Evolutionary conservation across 2,113 vertebrate species (phyloP).

Genomic region (Gracilinanus agilis): DNA sequence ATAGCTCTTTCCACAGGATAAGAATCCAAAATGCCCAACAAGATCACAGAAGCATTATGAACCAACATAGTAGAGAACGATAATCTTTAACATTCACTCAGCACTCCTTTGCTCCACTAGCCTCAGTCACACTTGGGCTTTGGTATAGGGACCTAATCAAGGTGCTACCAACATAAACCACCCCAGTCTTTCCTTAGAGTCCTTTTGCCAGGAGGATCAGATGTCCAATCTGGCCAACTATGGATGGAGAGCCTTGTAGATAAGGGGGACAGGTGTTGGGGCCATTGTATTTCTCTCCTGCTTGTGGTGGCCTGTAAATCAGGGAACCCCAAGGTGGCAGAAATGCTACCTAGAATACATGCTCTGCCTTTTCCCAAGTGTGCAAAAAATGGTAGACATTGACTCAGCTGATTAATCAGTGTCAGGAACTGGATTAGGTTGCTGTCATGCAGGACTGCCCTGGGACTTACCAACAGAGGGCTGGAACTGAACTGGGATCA

Average conservation of each 20-base stretch:
- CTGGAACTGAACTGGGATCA: not conserved
- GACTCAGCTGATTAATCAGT: not conserved
- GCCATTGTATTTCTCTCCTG: not conserved
- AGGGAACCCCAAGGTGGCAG: not conserved
- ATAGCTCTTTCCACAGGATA: not conserved
- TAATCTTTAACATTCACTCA: not conserved
- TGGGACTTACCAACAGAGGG: not conserved
- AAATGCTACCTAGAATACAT: not conserved
- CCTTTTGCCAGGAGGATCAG: not conserved
- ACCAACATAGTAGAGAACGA: not conserved
- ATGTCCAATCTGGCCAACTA: not conserved
- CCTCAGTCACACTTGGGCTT: not conserved
- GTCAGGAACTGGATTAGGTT: not conserved
- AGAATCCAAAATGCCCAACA: not conserved
- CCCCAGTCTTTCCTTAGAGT: not conserved
- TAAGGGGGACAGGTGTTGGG: no score
- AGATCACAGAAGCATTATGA: not conserved
- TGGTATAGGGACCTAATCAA: not conserved
- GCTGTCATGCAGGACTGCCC: not conserved
- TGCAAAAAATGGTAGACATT: not conserved
- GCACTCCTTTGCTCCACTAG: not conserved
- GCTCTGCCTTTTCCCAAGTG: not conserved
- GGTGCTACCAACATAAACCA: not conserved
- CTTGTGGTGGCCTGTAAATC: not conserved
- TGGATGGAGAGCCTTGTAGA: not conserved